These are phyloP conservation scores for Cylindroiulus punctatus DNA, from an alignment of 2,888 invertebrate genomes.

Conservation along the genomic window DNA sequence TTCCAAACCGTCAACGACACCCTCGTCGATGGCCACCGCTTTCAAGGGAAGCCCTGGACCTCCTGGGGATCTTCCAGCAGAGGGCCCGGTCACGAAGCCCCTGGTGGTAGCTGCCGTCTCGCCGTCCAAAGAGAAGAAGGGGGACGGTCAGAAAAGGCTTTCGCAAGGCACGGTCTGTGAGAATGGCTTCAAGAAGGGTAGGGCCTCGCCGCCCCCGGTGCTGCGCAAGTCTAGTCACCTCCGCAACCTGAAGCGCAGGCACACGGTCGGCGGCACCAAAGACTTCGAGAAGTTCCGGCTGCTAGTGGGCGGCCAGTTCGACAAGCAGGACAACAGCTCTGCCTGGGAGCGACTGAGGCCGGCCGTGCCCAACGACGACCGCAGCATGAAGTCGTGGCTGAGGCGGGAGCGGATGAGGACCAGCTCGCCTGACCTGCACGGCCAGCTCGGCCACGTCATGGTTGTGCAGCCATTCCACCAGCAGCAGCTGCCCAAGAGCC, in stretches of 20 bases:
- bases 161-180: conserved; percentile 35
- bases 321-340: conserved; percentile 37
- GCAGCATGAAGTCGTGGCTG: conserved; percentile 65
- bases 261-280: conserved; percentile 87
- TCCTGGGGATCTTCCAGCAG: background rate
- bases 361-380: conserved; percentile 55
- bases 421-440: conserved; percentile 71
- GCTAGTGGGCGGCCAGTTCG: conserved; percentile 59
- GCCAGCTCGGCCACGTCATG: background rate
- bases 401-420: conserved; percentile 71
- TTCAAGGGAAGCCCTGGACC: background rate
- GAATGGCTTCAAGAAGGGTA: conserved; percentile 48
- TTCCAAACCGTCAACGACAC: conserved; percentile 46
- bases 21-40: background rate
- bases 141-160: conserved; percentile 25
- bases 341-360: conserved; percentile 65
- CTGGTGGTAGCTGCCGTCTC: background rate
- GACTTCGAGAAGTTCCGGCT: conserved; percentile 76
- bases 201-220: conserved; percentile 49
- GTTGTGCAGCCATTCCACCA: conserved; percentile 25
- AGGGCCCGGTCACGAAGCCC: background rate
- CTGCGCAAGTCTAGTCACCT: conserved; percentile 56
- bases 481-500: background rate
- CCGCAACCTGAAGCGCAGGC: conserved; percentile 77
- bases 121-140: conserved; percentile 8